Percentiles rank a stretch among this genome's conserved stretches.
Conservation (phyloP, 2,113 vertebrate species). For the Dasypus novemcinctus region DNA sequence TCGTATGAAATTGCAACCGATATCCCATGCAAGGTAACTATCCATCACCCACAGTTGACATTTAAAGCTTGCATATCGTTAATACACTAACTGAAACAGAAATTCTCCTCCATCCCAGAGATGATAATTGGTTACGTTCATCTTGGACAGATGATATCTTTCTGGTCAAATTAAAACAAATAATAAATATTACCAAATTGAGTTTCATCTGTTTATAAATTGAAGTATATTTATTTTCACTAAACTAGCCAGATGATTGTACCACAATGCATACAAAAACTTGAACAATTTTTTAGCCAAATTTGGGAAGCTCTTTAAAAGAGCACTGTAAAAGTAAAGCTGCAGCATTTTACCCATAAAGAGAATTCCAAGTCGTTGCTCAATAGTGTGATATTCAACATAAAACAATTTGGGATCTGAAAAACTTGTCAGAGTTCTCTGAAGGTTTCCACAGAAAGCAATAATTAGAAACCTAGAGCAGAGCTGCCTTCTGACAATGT, state of each 20-base stretch:
- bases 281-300: background rate
- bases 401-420: background rate
- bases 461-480: background rate
- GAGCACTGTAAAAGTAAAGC: slow-evolving; percentile 25
- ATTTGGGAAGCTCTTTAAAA: background rate
- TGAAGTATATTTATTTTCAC: slow-evolving; percentile 12
- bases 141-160: slow-evolving; percentile 11
- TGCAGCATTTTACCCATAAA: background rate
- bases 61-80: slow-evolving; percentile 23
- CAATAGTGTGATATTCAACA: background rate
- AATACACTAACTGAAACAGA: slow-evolving; percentile 42
- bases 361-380: background rate
- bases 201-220: slow-evolving; percentile 11
- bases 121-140: background rate
- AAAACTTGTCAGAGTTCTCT: background rate
- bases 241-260: background rate
- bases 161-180: slow-evolving; percentile 27
- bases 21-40: background rate
- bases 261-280: background rate
- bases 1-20: background rate
- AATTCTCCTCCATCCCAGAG: background rate
- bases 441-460: background rate
- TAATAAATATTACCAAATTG: slow-evolving; percentile 28
- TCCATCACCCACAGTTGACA: background rate
- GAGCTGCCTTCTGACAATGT: background rate